Base-by-base conservation (phyloP, 2,113 vertebrate genomes). In the Lampris incognitus region DNA sequence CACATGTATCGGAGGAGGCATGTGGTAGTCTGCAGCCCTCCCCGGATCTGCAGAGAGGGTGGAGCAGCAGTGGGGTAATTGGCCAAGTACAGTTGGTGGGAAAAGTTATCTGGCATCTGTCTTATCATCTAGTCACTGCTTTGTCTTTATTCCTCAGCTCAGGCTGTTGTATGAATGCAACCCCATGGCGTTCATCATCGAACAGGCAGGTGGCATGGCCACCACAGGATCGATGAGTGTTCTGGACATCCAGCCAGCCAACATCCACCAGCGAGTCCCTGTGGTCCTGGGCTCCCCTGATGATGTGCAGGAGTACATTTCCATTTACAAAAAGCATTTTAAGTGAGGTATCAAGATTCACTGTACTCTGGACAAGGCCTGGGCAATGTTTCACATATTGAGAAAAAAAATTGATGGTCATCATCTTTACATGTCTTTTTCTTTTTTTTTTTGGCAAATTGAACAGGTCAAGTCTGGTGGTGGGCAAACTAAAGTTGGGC, bases 91-190 rank as follows among this genome's bases (percentile, higher is more conserved):
- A 24, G 24, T 24, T 24, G 13, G 6, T 24, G 9, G 7, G 39
- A 10, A 1, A 9, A 13, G 2, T 61, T 11, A 13, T 56, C 44
- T 5, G 4, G n/a, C 8, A 13, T 56, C 5, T 3, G 39, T 13
- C 0, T 46, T 50, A 8, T 24, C 24, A 40, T 49, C 3, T 5
- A 39, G 9, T 41, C 48, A 49, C n/a, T 59, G 46, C 4, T 42
- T 5, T 46, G 4, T 9, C 24, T 49, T 64, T 88, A 36, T 74
- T 11, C 92, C 72, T 49, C 63, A 99, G 98, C 76, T 99, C 90
- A 95, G 98, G 79, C 94, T 99, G 52, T 90, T 99, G 62, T 99
- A 99, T 0, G 98, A 99, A 72, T 97, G 97, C 92, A 99, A 98
- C 85, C 98, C 98, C 8, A 99, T 99, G 97, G 96, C 98, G 24